Base-by-base conservation (phyloP, 2,113 vertebrate genomes). In the Microcebus tavaratra region DNA sequence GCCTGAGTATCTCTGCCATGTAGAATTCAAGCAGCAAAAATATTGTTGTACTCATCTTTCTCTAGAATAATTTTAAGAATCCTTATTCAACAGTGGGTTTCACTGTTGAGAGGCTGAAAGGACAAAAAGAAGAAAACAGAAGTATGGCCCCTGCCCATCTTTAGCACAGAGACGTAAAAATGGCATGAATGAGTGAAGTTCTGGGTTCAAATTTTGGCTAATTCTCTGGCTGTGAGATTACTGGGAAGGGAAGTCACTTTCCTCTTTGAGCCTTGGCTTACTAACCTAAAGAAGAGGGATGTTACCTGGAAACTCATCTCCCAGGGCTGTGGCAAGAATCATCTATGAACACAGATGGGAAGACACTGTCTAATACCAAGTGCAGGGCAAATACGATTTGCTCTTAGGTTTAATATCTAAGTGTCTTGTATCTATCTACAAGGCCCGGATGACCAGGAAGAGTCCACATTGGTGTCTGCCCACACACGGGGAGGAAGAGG, bases 11-110 rank as follows among this genome's bases (percentile, higher is more conserved):
- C n/a, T 86, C 23, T 75, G 48, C 23, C 34, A 14, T 2, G 65
- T 3, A 15, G 79, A 79, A 17, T 0, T 57, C 0, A 57, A 79
- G 34, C 27, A 48, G 65, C 34, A 39, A 34, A 17, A 23, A 31
- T 2, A 15, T 6, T 8, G 13, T 0, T 39, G 25, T 5, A n/a
- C 65, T 39, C 12, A 1, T 7, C 34, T 39, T 45, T 68, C n/a
- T 86, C 14, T 12, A 53, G 48, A 59, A 15, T 15, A 50, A 18
- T 0, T 36, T 1, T 4, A 50, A 53, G 72, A 29, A 42, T 13
- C 34, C 57, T 18, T 7, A 57, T 8, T 3, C 2, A 5, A 48
- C 29, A 18, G 55, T 1, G n/a, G 13, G 42, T 73, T 65, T 36
- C 70, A 53, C 59, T 14, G 45, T 1, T 0, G 27, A 23, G 42